Evolutionary conservation across 2,113 vertebrate genomes (phyloP).

Genomic region (Bubo scandiacus): DNA sequence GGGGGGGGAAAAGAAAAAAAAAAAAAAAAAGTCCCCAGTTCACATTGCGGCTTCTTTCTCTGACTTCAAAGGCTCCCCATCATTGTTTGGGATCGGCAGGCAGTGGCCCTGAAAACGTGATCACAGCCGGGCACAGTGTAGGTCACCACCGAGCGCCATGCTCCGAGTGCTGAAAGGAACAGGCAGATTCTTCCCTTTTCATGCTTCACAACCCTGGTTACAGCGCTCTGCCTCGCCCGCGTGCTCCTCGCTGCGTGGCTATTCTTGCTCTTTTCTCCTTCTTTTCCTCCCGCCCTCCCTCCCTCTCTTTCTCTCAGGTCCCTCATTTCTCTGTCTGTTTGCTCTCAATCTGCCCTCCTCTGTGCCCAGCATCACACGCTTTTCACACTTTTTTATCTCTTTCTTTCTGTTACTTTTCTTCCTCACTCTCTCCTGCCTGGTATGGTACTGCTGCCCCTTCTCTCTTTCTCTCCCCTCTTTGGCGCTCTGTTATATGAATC

Average conservation of each 20-base stretch:
- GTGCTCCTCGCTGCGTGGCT: constrained; percentile 30
- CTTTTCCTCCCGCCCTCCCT: neutral
- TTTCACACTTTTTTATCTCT: neutral
- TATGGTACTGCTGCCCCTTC: neutral
- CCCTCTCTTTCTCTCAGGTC: neutral
- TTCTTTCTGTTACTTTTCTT: neutral
- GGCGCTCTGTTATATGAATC: neutral
- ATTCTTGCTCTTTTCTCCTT: constrained; percentile 57
- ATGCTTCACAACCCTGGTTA: constrained; percentile 85
- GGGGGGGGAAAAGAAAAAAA: neutral
- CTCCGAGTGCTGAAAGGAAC: constrained; percentile 77
- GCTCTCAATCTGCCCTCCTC: neutral
- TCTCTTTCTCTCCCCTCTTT: neutral
- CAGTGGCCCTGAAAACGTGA: constrained; percentile 92
- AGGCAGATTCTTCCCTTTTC: constrained; percentile 84
- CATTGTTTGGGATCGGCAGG: constrained; percentile 91
- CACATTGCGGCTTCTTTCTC: constrained; percentile 83
- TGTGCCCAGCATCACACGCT: neutral
- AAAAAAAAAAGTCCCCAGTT: constrained; percentile 39
- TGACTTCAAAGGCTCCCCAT: constrained; percentile 93
- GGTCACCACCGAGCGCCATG: constrained; percentile 90
- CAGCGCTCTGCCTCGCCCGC: constrained; percentile 61
- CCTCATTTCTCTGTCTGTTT: neutral
- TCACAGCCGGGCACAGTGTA: constrained; percentile 95
- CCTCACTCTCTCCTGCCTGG: neutral